Percentiles rank a stretch among this genome's conserved stretches.
Conservation (phyloP, 2,113 vertebrate species). For the Planiliza haematocheilus region DNA sequence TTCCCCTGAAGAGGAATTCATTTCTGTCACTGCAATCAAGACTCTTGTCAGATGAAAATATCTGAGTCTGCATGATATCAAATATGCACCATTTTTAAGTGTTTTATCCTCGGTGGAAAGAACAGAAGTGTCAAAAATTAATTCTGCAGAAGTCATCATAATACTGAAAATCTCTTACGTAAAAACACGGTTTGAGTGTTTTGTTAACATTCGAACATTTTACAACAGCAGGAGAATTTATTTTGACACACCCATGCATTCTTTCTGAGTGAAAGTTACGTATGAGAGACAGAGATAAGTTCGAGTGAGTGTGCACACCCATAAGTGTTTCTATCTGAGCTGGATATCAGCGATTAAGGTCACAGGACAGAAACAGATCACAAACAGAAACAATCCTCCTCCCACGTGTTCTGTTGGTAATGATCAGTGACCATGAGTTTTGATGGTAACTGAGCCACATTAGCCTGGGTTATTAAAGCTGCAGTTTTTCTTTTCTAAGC, state of each 20-base stretch:
- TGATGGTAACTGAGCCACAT: not conserved
- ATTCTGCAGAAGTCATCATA: too few relatives aligned
- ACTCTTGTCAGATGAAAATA: too few relatives aligned
- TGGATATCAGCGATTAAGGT: slow-evolving; percentile 4
- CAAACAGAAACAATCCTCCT: not conserved
- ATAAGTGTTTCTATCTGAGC: not conserved
- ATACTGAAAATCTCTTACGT: too few relatives aligned
- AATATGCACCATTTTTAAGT: too few relatives aligned
- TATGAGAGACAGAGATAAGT: not conserved
- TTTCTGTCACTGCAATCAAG: too few relatives aligned
- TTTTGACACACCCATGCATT: slow-evolving; percentile 24
- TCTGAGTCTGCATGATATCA: too few relatives aligned
- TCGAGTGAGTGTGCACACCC: slow-evolving; percentile 1
- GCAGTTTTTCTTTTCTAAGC: too few relatives aligned
- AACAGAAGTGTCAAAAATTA: too few relatives aligned
- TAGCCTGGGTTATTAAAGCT: too few relatives aligned
- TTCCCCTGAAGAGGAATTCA: too few relatives aligned
- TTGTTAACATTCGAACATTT: not conserved
- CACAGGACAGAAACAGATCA: not conserved
- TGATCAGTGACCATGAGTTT: not conserved
- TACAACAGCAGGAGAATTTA: not conserved
- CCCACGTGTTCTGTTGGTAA: not conserved
- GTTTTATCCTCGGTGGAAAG: too few relatives aligned
- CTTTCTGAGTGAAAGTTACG: not conserved
- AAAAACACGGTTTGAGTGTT: too few relatives aligned